Percentiles rank a stretch among this genome's conserved stretches.
Conservation (phyloP, 2,888 invertebrate genomes). For the Parelbella ahira region DNA sequence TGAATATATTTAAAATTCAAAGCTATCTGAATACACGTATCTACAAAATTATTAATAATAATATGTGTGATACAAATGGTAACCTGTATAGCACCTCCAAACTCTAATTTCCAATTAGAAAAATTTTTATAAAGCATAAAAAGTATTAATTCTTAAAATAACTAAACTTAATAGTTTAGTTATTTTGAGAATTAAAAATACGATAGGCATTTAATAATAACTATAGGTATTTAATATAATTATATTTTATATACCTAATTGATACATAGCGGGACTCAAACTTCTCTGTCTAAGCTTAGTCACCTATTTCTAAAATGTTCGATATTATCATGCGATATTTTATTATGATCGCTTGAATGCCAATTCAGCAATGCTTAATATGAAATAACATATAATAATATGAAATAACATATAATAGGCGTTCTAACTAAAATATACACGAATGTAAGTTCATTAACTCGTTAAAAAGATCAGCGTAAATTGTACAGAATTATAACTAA, state of each 20-base stretch:
- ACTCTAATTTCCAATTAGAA: conserved; percentile 26
- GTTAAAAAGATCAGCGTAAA: conserved; percentile 3
- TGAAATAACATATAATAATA: too few species aligned
- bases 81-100: conserved; percentile 66
- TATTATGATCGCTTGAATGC: background rate
- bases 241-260: too few species aligned
- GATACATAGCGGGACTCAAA: conserved; percentile 4
- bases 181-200: conserved; percentile 10
- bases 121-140: conserved; percentile 1
- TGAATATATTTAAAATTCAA: background rate
- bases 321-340: conserved; percentile 5
- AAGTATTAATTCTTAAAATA: conserved; percentile 16
- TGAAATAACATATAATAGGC: conserved; percentile 1
- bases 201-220: conserved; percentile 3
- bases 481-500: conserved; percentile 27
- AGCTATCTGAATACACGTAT: conserved; percentile 15
- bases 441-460: conserved; percentile 8
- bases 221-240: conserved; percentile 3
- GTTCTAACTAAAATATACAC: conserved; percentile 21
- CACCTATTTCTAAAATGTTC: conserved; percentile 3
- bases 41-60: conserved; percentile 25
- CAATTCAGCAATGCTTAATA: background rate
- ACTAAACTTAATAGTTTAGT: conserved; percentile 17
- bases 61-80: conserved; percentile 56
- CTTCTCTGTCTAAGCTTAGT: background rate